Evolutionary conservation across 2,888 invertebrate genomes (phyloP).

Genomic region (Drosophila fungiperda): DNA sequence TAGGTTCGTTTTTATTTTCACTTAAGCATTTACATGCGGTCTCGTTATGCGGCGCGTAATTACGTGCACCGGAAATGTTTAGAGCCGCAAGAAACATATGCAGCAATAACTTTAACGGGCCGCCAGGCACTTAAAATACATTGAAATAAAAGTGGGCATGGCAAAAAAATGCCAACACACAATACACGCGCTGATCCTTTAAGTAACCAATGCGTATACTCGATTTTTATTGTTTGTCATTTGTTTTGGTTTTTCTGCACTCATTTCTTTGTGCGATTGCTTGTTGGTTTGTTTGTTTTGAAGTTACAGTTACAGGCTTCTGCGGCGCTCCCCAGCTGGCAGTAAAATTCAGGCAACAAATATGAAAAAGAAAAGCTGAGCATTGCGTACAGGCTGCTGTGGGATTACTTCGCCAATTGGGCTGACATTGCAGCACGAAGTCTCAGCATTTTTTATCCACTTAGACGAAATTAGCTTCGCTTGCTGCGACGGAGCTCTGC

Average conservation of each 20-base stretch:
- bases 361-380: constrained; percentile 57
- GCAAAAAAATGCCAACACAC: constrained; percentile 11
- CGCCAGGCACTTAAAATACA: constrained; percentile 48
- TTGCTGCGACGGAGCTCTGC: constrained; percentile 6
- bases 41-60: constrained; percentile 44
- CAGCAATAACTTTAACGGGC: constrained; percentile 64
- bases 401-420: constrained; percentile 50
- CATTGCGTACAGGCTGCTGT: constrained; percentile 39
- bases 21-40: constrained; percentile 37
- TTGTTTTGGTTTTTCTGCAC: constrained; percentile 43
- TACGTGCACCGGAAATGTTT: constrained; percentile 63
- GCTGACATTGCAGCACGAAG: constrained; percentile 62
- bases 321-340: constrained; percentile 47
- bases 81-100: constrained; percentile 54
- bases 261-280: constrained; percentile 4
- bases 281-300: constrained; percentile 28
- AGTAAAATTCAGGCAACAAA: constrained; percentile 61
- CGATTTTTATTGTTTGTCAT: constrained; percentile 79
- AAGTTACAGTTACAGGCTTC: constrained; percentile 19
- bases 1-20: constrained; percentile 43
- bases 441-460: constrained; percentile 72
- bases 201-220: constrained; percentile 75
- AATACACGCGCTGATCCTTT: constrained; percentile 58
- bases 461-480: constrained; percentile 70
- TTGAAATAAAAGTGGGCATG: constrained; percentile 26